phyloP scores from a whole-genome alignment of 2,888 invertebrate genomes.

The Eupithecia pulchellata region DNA sequence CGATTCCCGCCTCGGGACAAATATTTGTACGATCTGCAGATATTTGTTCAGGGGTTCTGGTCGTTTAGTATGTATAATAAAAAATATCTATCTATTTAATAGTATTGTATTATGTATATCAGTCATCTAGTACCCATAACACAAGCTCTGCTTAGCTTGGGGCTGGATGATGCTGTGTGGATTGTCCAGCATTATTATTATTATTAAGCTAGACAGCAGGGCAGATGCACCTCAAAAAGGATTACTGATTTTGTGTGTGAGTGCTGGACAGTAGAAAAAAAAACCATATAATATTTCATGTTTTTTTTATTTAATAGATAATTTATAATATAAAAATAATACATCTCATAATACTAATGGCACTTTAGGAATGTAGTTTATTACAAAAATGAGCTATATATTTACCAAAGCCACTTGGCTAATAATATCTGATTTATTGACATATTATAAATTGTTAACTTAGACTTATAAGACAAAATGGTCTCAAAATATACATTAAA shows the following conservation, averaged over 20 bases:
- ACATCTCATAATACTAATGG: slow-evolving; percentile 45
- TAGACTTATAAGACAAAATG: background rate
- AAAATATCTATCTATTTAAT: no score
- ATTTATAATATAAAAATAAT: slow-evolving; percentile 27
- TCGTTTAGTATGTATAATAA: no score
- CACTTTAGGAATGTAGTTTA: slow-evolving; percentile 44
- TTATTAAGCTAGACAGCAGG: background rate
- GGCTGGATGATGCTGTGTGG: no score
- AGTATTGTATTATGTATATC: no score
- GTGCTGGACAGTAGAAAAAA: background rate
- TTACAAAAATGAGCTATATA: slow-evolving; percentile 9
- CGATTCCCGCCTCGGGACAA: no score
- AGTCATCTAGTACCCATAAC: no score
- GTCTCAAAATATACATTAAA: background rate
- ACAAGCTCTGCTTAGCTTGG: no score
- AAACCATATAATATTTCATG: background rate
- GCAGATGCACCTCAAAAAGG: background rate
- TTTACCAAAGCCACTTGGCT: background rate
- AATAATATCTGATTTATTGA: background rate
- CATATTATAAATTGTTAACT: background rate
- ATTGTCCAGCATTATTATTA: no score
- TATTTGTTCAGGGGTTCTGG: no score
- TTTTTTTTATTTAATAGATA: background rate
- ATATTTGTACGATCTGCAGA: no score
- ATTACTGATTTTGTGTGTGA: background rate